Percentiles rank a stretch among this genome's conserved stretches.
Evolutionary conservation across 53 echinoderm and acorn worm species (phyloP).

Genomic region (Echinarachnius parma): DNA sequence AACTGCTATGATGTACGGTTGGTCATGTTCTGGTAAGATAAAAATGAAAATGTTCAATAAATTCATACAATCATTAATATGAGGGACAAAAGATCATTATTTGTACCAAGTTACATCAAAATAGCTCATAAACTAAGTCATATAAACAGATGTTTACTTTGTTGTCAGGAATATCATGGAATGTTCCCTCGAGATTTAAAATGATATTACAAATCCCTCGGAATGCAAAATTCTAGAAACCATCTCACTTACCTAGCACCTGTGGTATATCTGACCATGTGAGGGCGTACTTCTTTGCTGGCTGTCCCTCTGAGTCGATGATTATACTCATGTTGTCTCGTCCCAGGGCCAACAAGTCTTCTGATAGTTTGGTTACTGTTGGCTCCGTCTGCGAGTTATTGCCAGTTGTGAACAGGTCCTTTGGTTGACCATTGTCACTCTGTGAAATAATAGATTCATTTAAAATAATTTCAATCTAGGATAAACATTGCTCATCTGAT

Average conservation of each 20-base stretch:
- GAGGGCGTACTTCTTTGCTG: slow-evolving; percentile 96
- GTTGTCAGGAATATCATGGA: too few species aligned
- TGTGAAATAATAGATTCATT: too few species aligned
- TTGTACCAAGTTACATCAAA: too few species aligned
- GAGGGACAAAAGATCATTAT: neutral
- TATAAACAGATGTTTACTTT: too few species aligned
- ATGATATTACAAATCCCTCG: too few species aligned
- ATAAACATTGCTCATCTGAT: too few species aligned
- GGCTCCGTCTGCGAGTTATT: slow-evolving; percentile 89
- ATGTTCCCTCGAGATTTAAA: too few species aligned
- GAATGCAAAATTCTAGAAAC: too few species aligned
- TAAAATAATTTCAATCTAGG: too few species aligned
- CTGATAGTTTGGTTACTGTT: slow-evolving; percentile 80
- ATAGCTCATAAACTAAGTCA: too few species aligned
- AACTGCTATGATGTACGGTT: slow-evolving; percentile 92
- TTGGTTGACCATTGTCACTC: slow-evolving; percentile 79
- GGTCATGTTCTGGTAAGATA: slow-evolving; percentile 71
- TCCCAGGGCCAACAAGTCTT: slow-evolving; percentile 85
- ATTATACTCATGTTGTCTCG: slow-evolving; percentile 97
- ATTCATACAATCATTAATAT: neutral
- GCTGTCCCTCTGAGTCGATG: slow-evolving; percentile 93
- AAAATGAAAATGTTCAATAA: neutral
- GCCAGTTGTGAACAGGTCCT: slow-evolving; percentile 94
- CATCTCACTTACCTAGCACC: slow-evolving; percentile 74
- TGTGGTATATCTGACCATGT: slow-evolving; percentile 95